These are phyloP conservation scores for Falco novaeseelandiae DNA, from an alignment of 2,797 vertebrate genomes.

Conservation along the genomic window DNA sequence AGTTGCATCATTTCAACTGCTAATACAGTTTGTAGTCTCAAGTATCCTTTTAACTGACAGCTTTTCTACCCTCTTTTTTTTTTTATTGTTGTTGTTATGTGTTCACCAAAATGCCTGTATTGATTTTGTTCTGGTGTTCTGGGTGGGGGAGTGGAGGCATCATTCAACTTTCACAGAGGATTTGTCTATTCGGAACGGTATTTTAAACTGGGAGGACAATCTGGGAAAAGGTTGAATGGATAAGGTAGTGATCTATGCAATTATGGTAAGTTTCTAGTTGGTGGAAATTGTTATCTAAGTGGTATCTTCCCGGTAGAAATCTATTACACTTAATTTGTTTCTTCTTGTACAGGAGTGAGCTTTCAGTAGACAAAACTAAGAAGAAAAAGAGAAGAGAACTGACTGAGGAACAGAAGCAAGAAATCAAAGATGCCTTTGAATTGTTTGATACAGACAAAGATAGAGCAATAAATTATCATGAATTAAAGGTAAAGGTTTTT, in stretches of 20 bases:
- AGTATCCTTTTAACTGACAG: not conserved
- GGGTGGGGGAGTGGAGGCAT: not conserved
- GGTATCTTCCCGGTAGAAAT: not conserved
- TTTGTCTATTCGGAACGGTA: not conserved
- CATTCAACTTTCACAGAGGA: not conserved
- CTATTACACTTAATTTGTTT: not conserved
- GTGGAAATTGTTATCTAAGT: not conserved
- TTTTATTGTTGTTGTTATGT: not conserved
- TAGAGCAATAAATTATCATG: conserved; percentile 89
- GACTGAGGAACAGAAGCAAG: conserved; percentile 89
- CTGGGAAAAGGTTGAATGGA: not conserved
- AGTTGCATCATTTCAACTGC: not conserved
- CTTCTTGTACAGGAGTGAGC: conserved; percentile 77
- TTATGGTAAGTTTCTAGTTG: not conserved
- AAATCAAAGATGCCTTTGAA: conserved; percentile 93
- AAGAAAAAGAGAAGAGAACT: conserved; percentile 88
- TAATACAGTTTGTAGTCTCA: not conserved
- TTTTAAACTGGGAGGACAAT: not conserved
- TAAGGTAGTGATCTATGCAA: not conserved
- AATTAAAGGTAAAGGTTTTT: conserved; percentile 84
- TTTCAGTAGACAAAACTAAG: conserved; percentile 83
- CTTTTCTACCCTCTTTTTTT: not conserved
- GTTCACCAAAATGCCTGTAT: not conserved
- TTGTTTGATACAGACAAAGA: conserved; percentile 92
- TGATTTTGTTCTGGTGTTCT: not conserved